phyloP scores from a whole-genome alignment of 1,140 invertebrate species.

The Drosophila albomicans region DNA sequence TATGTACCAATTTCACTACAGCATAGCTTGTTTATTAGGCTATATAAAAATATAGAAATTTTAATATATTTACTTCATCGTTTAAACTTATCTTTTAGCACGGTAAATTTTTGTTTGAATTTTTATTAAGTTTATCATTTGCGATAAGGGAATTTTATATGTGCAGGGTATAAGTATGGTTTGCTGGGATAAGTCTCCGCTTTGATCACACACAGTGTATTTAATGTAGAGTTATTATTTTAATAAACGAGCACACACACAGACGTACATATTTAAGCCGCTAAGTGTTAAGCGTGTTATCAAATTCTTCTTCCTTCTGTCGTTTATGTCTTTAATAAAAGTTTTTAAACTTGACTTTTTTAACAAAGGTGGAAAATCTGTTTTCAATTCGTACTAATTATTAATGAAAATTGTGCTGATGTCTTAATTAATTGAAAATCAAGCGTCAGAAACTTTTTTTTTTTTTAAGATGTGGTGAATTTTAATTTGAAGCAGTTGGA shows the following conservation, averaged over 20 bases:
- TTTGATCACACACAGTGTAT: conserved; percentile 34
- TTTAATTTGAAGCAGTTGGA: not conserved
- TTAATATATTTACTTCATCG: not conserved
- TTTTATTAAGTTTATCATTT: no score
- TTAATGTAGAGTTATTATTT: conserved; percentile 82
- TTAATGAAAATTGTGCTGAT: no score
- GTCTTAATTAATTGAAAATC: no score
- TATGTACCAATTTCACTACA: no score
- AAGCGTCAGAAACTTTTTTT: no score
- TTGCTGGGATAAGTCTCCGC: conserved; percentile 27
- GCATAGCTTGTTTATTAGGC: no score
- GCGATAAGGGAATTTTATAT: not conserved
- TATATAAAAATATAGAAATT: no score
- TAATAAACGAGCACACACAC: conserved; percentile 61
- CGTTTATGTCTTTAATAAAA: not conserved
- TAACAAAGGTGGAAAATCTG: not conserved
- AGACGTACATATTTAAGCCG: conserved; percentile 39
- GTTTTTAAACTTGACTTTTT: not conserved
- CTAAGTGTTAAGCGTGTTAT: conserved; percentile 65
- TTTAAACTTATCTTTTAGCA: no score
- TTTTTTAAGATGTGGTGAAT: no score
- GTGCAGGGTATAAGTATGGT: conserved; percentile 30
- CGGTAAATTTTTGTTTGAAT: no score
- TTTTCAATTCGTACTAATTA: not conserved
- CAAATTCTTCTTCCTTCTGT: conserved; percentile 19